Evolutionary conservation across 2,797 vertebrate genomes (phyloP).

Genomic region (Smutsia temminckii): DNA sequence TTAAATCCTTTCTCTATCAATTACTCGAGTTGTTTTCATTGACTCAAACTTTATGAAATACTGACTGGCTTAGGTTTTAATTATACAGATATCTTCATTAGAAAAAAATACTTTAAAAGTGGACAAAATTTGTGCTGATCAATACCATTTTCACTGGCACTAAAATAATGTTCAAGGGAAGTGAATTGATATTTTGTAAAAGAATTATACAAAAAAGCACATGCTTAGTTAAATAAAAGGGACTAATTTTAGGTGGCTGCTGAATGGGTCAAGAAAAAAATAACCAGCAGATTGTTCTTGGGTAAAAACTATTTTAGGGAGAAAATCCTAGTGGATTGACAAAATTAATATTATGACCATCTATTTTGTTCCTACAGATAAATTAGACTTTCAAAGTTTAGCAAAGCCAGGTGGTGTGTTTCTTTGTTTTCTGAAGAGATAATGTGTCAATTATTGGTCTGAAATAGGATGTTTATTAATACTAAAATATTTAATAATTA

Average conservation of each 20-base stretch:
- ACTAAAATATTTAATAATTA: background rate
- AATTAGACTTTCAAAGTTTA: background rate
- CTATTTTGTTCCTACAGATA: conserved; percentile 10
- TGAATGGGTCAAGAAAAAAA: background rate
- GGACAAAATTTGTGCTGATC: background rate
- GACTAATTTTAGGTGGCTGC: background rate
- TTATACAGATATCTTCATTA: background rate
- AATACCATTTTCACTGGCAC: background rate
- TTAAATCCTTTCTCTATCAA: background rate
- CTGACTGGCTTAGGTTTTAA: background rate
- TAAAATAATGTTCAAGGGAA: background rate
- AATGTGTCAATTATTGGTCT: background rate
- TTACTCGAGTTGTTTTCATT: background rate
- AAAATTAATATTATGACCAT: background rate
- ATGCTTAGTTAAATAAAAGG: background rate
- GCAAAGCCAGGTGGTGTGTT: background rate
- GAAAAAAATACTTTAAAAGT: conserved; percentile 10
- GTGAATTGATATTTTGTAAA: background rate
- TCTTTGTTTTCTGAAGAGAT: background rate
- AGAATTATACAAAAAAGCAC: background rate
- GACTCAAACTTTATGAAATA: background rate
- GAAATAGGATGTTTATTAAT: background rate
- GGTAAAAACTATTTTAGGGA: conserved; percentile 20
- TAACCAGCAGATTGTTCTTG: background rate
- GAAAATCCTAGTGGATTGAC: background rate